These are phyloP conservation scores for Onychostoma macrolepis DNA, from an alignment of 2,113 vertebrate species.

Conservation along the genomic window DNA sequence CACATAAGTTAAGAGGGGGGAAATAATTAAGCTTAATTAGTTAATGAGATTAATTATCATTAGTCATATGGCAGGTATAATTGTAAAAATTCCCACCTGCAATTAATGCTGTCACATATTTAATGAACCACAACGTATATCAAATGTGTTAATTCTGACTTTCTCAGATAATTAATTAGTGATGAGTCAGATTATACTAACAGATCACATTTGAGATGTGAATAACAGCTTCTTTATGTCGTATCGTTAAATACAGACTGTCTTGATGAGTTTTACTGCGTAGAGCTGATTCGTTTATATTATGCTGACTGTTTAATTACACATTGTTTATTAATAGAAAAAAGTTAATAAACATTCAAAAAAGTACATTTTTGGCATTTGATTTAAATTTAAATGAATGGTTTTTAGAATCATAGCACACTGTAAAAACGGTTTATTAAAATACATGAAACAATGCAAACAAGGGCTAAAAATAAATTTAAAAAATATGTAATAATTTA, in stretches of 20 bases:
- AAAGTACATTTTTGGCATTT: not conserved
- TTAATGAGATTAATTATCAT: constrained; percentile 79
- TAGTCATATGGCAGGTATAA: constrained; percentile 72
- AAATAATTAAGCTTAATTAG: constrained; percentile 70
- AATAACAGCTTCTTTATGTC: constrained; percentile 41
- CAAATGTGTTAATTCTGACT: constrained; percentile 34
- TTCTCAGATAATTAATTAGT: constrained; percentile 71
- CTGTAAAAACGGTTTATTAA: not conserved
- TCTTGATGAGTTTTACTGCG: constrained; percentile 12
- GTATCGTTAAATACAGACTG: constrained; percentile 53
- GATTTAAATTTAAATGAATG: not conserved
- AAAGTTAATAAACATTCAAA: too few species aligned
- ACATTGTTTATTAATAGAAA: not conserved
- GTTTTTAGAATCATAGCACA: not conserved
- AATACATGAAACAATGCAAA: not conserved
- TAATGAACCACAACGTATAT: constrained; percentile 66
- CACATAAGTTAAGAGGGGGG: constrained; percentile 60
- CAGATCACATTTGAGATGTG: constrained; percentile 65
- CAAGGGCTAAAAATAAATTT: not conserved
- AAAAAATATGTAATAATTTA: not conserved
- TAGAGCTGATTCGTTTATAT: not conserved
- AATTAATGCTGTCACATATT: constrained; percentile 68
- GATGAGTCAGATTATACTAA: constrained; percentile 44
- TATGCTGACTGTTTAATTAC: not conserved
- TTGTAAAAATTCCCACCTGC: constrained; percentile 81